Evolutionary conservation across 2,797 vertebrate species (phyloP), one percentile per base, ranked within the genome.

Genomic region (Heterohyrax brucei): DNA sequence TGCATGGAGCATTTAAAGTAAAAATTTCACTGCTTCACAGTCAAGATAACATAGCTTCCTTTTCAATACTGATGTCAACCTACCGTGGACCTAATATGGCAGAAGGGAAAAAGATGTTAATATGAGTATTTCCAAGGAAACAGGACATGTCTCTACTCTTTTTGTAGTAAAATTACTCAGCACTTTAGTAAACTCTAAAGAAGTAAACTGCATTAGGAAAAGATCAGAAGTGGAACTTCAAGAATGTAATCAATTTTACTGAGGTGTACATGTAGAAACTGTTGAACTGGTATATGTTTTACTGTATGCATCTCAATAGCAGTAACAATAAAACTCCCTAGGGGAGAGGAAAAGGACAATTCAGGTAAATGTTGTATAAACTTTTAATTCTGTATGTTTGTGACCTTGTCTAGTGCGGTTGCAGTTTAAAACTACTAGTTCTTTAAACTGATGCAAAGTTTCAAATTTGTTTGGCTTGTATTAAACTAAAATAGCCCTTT

Each of bases 131-230:
- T 86, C 30, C 0, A 70, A 77, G 48, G 62, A 86, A 82, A 79
- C 64, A 70, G 24, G 33, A 59, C 19, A 18, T 68, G 14, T 86
- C 81, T 90, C 56, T 87, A 61, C 68, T 95, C 7, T 93, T 83
- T 95, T 78, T 87, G 26, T 80, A 70, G 62, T 92, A 94, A 96
- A 95, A 96, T 86, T 59, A 85, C n/a, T 92, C 72, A 78, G 33
- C 80, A 48, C 82, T 82, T 85, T 72, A 96, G 18, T 83, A 94
- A 48, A 56, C 89, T 96, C 93, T 93, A 92, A 88, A 72, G 48
- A 90, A 79, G 44, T 6, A 53, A 30, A 53, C 19, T 68, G 48
- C 46, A 56, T 66, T 66, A 19, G 39, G 50, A 59, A 56, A 9
- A n/a, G 28, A 95, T 87, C 8, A 85, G 94, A 92, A 92, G 46